Percentiles rank a stretch among this genome's conserved stretches.
Evolutionary conservation across 2,113 vertebrate genomes (phyloP).

Genomic region (Brachypodius melanocephalos): DNA sequence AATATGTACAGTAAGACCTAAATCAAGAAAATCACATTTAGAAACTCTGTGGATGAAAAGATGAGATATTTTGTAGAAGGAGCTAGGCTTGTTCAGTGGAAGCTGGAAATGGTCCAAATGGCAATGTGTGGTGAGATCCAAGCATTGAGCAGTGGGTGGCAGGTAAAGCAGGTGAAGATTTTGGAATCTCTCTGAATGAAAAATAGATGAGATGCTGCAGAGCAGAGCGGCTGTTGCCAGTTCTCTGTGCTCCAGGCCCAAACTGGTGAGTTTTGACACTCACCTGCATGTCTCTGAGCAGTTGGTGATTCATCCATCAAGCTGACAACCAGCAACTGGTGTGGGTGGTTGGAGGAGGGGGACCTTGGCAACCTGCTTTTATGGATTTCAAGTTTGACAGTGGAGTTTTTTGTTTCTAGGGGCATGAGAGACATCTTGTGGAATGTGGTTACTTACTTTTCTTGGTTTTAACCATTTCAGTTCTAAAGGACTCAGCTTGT

Average conservation of each 20-base stretch:
- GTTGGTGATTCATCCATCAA: background rate
- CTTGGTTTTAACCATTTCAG: background rate
- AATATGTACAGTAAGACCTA: background rate
- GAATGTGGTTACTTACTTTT: background rate
- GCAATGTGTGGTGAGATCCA: background rate
- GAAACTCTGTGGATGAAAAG: background rate
- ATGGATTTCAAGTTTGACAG: background rate
- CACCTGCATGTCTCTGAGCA: background rate
- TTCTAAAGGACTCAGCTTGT: background rate
- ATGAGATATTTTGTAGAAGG: background rate
- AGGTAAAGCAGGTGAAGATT: background rate
- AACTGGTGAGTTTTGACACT: background rate
- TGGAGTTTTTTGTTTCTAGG: conserved; percentile 16
- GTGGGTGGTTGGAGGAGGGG: background rate
- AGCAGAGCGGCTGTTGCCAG: background rate
- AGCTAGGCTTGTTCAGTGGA: background rate
- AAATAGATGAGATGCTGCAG: background rate
- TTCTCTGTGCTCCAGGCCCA: background rate
- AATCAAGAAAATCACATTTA: background rate
- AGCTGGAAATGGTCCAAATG: background rate
- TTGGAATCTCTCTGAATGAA: background rate
- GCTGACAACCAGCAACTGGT: background rate
- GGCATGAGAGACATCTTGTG: conserved; percentile 25
- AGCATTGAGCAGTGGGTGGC: background rate
- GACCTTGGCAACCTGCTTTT: background rate